phyloP scores from a whole-genome alignment of 2,113 vertebrate species.

The Gopherus flavomarginatus region DNA sequence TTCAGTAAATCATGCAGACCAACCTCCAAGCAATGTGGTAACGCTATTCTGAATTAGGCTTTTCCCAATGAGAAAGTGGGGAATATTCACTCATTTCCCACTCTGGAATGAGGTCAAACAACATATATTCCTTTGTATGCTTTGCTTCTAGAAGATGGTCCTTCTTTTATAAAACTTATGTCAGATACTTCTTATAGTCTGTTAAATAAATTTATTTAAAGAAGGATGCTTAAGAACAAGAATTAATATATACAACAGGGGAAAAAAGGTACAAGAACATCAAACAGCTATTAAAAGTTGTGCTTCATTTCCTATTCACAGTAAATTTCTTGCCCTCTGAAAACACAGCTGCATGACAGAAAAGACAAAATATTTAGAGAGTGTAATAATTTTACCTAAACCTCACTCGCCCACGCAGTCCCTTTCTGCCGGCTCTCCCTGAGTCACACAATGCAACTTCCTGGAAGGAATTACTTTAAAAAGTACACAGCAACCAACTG shows the following conservation, averaged over 20 bases:
- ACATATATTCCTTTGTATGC: rapidly evolving
- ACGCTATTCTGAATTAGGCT: neutral
- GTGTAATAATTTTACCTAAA: constrained; percentile 43
- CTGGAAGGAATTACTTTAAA: constrained; percentile 11
- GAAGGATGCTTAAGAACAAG: constrained; percentile 21
- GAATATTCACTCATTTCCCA: neutral
- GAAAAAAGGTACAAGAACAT: constrained; percentile 1
- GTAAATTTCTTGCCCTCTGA: constrained; percentile 39
- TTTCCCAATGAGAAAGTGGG: neutral
- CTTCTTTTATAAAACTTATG: neutral
- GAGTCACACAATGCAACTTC: constrained; percentile 56
- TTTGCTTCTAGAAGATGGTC: neutral
- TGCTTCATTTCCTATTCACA: neutral
- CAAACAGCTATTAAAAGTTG: neutral
- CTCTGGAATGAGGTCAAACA: neutral
- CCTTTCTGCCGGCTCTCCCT: constrained; percentile 47
- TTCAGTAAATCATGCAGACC: neutral
- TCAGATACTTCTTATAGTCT: neutral
- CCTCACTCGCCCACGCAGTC: constrained; percentile 31
- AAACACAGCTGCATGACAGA: constrained; percentile 34
- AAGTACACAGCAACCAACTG: neutral
- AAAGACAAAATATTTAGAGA: constrained; percentile 27
- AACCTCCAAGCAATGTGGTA: neutral
- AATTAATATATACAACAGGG: neutral
- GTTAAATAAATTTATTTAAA: neutral